Evolutionary conservation across 2,797 vertebrate genomes (phyloP).

Genomic region (Bradypodion ventrale): DNA sequence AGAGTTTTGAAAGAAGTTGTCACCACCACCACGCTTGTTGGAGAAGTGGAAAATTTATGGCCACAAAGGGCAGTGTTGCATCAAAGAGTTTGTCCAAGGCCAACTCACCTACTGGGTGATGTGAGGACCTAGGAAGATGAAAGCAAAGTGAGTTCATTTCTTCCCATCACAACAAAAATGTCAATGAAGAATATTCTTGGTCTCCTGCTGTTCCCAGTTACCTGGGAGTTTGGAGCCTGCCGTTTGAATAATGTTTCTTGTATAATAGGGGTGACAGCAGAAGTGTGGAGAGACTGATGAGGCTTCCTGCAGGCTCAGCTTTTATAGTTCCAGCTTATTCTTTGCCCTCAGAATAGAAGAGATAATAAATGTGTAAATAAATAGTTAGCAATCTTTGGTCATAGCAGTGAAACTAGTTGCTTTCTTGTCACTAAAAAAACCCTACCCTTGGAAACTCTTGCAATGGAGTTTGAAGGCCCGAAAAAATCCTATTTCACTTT

Average conservation of each 20-base stretch:
- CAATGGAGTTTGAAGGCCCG: not conserved
- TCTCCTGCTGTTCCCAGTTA: constrained; percentile 87
- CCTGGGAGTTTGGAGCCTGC: constrained; percentile 90
- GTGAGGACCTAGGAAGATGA: constrained; percentile 80
- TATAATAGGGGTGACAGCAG: constrained; percentile 96
- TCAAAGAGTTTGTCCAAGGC: constrained; percentile 75
- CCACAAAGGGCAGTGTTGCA: constrained; percentile 69
- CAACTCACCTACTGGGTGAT: constrained; percentile 80
- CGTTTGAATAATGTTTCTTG: constrained; percentile 87
- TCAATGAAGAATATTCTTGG: constrained; percentile 80
- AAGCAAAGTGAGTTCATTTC: constrained; percentile 83
- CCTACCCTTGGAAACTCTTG: constrained; percentile 36
- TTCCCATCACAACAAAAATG: constrained; percentile 84
- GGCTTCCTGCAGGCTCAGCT: constrained; percentile 82
- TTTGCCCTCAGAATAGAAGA: constrained; percentile 73
- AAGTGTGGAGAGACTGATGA: constrained; percentile 99
- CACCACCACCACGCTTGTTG: constrained; percentile 63
- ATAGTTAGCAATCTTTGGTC: constrained; percentile 75
- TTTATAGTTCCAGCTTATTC: constrained; percentile 80
- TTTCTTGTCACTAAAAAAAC: constrained; percentile 60
- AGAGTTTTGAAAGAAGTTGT: constrained; percentile 50
- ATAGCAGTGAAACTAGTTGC: constrained; percentile 67
- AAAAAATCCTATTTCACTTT: not conserved
- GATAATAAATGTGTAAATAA: constrained; percentile 80
- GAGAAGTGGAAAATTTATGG: constrained; percentile 78